Base-by-base conservation (phyloP, 2,113 vertebrate genomes). In the Furnarius figulus region DNA sequence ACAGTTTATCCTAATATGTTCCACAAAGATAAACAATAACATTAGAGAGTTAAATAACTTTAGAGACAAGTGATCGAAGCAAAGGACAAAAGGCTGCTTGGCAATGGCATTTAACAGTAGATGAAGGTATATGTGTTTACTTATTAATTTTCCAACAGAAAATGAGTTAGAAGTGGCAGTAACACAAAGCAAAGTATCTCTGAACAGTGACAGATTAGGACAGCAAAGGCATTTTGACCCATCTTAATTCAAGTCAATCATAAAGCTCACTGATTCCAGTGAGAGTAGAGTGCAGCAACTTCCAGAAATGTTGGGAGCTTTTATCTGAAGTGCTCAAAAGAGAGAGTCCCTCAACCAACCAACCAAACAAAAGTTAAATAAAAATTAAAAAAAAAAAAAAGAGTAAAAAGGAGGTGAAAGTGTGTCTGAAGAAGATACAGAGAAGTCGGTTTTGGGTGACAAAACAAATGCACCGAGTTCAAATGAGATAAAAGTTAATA, bases 11-110 rank as follows among this genome's bases (percentile, higher is more conserved):
- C 84, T 89, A 86, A 52, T 91, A n/a, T 91, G 70, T 87, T 95
- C 44, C 65, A 67, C 35, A 56, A 87, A 97, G 94, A 95, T 95
- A 95, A 97, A 95, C 78, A 94, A 59, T 75, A 89, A 92, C 75
- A 35, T 85, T 89, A 46, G 70, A 87, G 47, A 75, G 52, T 74
- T 84, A 81, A 90, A 61, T 79, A 74, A 93, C 75, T 88, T 84
- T 14, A 61, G 68, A 95, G 84, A 90, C 90, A 71, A 86, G 85
- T 67, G 85, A 90, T 81, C 80, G 87, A 8, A 91, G 58, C 33
- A 80, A 82, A 82, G 79, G 85, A 80, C 15, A 0, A 72, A 94
- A 85, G 44, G 42, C 72, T 94, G 75, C 89, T 95, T 89, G 81
- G 72, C 76, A 86, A 35, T 95, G 94, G 49, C 70, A 91, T 81